Evolutionary conservation across 53 echinoderm and acorn worm genomes (phyloP).

Genomic region (Paracentrotus lividus): DNA sequence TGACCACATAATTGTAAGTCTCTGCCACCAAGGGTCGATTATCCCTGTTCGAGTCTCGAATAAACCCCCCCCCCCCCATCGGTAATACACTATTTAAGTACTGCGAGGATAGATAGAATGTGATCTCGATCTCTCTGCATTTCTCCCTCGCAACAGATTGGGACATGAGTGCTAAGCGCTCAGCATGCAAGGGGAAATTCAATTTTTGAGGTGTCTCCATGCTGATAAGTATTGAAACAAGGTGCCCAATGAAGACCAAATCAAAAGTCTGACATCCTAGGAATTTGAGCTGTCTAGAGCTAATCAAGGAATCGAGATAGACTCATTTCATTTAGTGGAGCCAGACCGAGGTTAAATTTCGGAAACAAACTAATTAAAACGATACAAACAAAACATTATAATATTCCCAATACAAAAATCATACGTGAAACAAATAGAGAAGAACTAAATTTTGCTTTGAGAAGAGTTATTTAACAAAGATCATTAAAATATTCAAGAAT

Average conservation of each 20-base stretch:
- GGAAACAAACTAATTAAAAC: neutral
- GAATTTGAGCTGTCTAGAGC: neutral
- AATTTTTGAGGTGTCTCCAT: conserved; percentile 57
- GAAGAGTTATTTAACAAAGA: neutral
- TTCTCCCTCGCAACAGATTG: too few relatives aligned
- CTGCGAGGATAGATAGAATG: neutral
- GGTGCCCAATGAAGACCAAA: neutral
- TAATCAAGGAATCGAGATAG: neutral
- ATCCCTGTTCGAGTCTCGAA: neutral
- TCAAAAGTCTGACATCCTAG: conserved; percentile 26
- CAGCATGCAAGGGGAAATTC: conserved; percentile 46
- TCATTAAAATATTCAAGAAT: neutral
- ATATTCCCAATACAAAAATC: neutral
- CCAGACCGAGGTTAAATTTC: neutral
- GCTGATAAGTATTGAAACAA: conserved; percentile 40
- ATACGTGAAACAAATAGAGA: neutral
- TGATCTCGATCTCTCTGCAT: neutral
- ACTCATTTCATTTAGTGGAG: neutral
- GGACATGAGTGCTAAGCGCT: neutral
- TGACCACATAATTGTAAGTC: neutral
- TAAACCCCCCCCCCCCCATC: neutral
- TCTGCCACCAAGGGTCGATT: neutral
- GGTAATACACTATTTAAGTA: neutral
- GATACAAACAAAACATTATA: neutral
- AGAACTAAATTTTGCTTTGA: neutral